Base-by-base conservation (phyloP, 2,113 vertebrate genomes). In the Cephalopterus ornatus region DNA sequence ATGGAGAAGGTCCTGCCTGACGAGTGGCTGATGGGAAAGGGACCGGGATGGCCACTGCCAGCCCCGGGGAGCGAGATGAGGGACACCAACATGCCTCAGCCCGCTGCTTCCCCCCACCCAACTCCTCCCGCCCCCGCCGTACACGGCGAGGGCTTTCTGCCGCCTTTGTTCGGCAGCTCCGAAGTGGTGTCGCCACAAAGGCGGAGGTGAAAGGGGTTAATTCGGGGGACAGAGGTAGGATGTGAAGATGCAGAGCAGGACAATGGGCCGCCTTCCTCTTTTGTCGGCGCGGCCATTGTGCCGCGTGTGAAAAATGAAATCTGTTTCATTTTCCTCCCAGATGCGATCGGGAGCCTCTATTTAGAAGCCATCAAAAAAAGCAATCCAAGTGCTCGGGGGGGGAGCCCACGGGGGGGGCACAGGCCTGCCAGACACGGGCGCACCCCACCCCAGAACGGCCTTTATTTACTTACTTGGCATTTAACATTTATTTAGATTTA, bases 261-360 rank as follows among this genome's bases (percentile, higher is more conserved):
- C 98, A 98, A 98, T 98, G 97, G 96, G 96, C 97, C 84, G 93
- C 97, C 97, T 97, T 97, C 97, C 96, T 95, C 97, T 94, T 98
- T 97, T 97, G 98, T 98, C 97, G 90, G 97, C 24, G 32, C 61
- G 18, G 97, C 97, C 97, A 98, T 98, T 98, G 98, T 98, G 98
- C 96, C 92, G 96, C 93, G 98, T 98, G 98, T 98, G 98, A 98
- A 98, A 97, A 98, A 97, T 95, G 97, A 98, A 98, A 98, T 98
- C 98, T 98, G 98, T 95, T 98, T 97, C 96, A 93, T 97, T 94
- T 96, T 96, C 87, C 95, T 97, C 97, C 94, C 97, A 97, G 97
- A 95, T 95, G 96, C 95, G 93, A 97, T 92, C 96, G 59, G 96
- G 80, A 65, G 84, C 96, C 85, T 95, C 97, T 96, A 96, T 97